phyloP scores from a whole-genome alignment of 2,113 vertebrate genomes.

The Orientallactaga bullata region DNA sequence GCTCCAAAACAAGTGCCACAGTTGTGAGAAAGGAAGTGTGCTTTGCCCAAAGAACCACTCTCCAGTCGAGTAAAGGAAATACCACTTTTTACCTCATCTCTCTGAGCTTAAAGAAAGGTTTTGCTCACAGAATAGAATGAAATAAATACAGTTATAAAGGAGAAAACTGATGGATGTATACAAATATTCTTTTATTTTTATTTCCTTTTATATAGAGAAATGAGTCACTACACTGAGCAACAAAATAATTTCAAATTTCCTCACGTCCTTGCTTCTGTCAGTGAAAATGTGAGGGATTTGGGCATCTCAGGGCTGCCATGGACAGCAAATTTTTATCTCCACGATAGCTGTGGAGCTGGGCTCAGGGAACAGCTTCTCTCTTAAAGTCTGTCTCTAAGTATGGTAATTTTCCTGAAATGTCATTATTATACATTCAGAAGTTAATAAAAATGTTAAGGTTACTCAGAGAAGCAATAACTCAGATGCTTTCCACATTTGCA shows the following conservation, averaged over 20 bases:
- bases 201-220: neutral
- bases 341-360: neutral
- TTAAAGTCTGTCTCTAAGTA: slow-evolving; percentile 44
- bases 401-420: slow-evolving; percentile 56
- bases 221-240: neutral
- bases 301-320: neutral
- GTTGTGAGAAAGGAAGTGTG: neutral
- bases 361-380: slow-evolving; percentile 32
- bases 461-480: slow-evolving; percentile 57
- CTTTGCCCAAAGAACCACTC: neutral
- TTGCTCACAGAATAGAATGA: neutral
- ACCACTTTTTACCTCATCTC: neutral
- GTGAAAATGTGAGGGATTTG: neutral
- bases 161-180: neutral
- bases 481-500: slow-evolving; percentile 26
- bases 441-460: slow-evolving; percentile 69
- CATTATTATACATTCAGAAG: slow-evolving; percentile 65
- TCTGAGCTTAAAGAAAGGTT: neutral
- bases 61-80: neutral
- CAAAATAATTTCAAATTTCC: neutral
- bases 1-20: neutral
- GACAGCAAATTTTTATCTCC: slow-evolving; percentile 6
- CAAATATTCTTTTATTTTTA: neutral
- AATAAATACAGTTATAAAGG: neutral
- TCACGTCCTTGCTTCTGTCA: neutral